Base-by-base conservation (phyloP, 2,888 invertebrate species). In the Netelia inedita region DNA sequence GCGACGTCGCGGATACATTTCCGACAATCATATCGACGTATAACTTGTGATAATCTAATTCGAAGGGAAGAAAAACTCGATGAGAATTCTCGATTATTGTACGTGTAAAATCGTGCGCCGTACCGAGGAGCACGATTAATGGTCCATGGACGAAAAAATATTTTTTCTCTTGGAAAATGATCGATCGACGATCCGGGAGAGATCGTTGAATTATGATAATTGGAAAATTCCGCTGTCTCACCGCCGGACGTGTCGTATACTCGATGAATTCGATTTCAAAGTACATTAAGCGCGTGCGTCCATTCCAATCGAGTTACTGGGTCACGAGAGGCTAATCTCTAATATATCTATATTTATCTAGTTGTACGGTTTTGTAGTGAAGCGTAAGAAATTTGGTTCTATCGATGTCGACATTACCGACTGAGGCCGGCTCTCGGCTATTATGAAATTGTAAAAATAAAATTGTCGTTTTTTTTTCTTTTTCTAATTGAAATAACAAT, bases 361-460 rank as follows among this genome's bases (percentile, higher is more conserved):
- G 46, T 57, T 57, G 9, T 57, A 19, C 9, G 9, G 10, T 57
- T 57, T 10, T 19, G 57, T 57, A 35, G 2, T 53, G 53, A n/a
- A 53, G 6, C 3, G 14, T n/a, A 14, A 53, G 16, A 53, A 50
- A 3, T 16, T 46, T 46, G 11, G 11, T 46, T 46, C 46, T 46
- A 14, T 55, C n/a, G 11, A 16, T 55, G 3, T 21, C 16, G 46
- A 46, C 55, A 50, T 43, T 41, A 50, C n/a, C 28, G 53, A 63
- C 19, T 1, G 28, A 41, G 63, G 63, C 35, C 55, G 55, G 63
- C 66, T 57, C 57, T 76, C 35, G 46, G 21, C 78, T 61, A 65
- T 86, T 91, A 90, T 89, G 91, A 91, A 91, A 91, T 90, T 91
- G 90, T 86, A 91, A 91, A 91, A 91, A 91, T 91, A 91, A 88